Evolutionary conservation across 1,140 invertebrate species (phyloP), one percentile per base, ranked within the genome.

Genomic region (Oreohelix idahoensis): DNA sequence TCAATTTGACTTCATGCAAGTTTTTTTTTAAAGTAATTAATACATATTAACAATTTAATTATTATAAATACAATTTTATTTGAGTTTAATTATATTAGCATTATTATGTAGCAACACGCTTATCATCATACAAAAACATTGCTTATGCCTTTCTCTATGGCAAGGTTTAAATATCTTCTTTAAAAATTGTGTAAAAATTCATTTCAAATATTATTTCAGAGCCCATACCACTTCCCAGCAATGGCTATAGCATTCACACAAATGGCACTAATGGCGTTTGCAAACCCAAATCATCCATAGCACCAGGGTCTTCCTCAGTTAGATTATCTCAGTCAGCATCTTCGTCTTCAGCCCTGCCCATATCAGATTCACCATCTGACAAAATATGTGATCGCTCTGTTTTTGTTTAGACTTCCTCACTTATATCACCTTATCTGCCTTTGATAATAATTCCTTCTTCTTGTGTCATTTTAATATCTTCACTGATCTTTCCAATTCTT

Each of bases 241-340:
- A 92, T 87, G 91, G 91, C n/a, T 92, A 85, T 78, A 91, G 86
- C 78, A 66, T 91, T 71, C 86, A 88, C 84, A 82, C 86, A 86
- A 88, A 89, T 88, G 88, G 89, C 66, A 88, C 89, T 29, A 87
- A 84, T 39, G 79, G 88, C 11, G 91, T 90, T 84, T 89, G 89
- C n/a, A 87, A 87, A 45, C 88, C 88, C 69, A 91, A 88, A 29
- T 83, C 85, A 20, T 81, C 89, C 84, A 39, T 45, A 71, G 15
- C 83, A 76, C 36, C 77, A 75, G n/a, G 76, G 75, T 29, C 29
- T 69, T 70, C 32, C 75, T 71, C 79, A 23, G 29, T 45, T 13
- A 35, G 63, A 36, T 49, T 74, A 0, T 36, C 79, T 39, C 49
- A 53, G 26, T 26, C 84, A 20, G 53, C 79, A 71, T 15, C 78